Base-by-base conservation (phyloP, 2,888 invertebrate genomes). In the Epinotia bilunana region DNA sequence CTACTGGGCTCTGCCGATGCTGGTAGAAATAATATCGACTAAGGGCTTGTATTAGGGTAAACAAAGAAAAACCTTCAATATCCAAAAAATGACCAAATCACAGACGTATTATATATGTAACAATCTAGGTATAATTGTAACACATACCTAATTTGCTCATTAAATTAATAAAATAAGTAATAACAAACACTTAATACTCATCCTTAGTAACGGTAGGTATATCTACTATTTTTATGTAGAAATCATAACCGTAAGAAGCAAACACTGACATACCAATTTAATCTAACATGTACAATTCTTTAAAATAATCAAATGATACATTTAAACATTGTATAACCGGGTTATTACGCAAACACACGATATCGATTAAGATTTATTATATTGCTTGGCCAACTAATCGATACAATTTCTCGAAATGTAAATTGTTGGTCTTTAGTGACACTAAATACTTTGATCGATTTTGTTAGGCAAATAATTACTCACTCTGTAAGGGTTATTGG, bases 351-450 rank as follows among this genome's bases (percentile, higher is more conserved):
- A 64, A 18, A 18, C n/a, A 64, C 28, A 64, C 57, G 57, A 39
- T 43, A 65, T 72, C 58, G 58, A 72, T 72, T 55, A 65, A 13
- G 33, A n/a, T n/a, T 60, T 60, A 23, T n/a, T 7, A 13, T 49
- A n/a, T 39, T 39, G 64, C 46, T 28, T 9, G 2, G 60, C 49
- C 60, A 49, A 33, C 5, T 39, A 49, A 11, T 49, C 39, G 55
- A 43, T 4, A 7, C 23, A 46, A 43, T 23, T 43, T n/a, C n/a
- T 23, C 18, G 13, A 20, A 53, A 5, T 53, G 53, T 53, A 1
- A n/a, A 53, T n/a, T n/a, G 7, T 53, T 16, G 13, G 53, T 53
- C 53, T 16, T 28, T 28, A 33, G 6, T 16, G 20, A 9, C 20
- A 58, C 18, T 63, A 28, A n/a, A 57, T 33, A 12, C 13, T 71